Evolutionary conservation across 1,140 invertebrate genomes (phyloP).

Genomic region (Drosophila ananassae): DNA sequence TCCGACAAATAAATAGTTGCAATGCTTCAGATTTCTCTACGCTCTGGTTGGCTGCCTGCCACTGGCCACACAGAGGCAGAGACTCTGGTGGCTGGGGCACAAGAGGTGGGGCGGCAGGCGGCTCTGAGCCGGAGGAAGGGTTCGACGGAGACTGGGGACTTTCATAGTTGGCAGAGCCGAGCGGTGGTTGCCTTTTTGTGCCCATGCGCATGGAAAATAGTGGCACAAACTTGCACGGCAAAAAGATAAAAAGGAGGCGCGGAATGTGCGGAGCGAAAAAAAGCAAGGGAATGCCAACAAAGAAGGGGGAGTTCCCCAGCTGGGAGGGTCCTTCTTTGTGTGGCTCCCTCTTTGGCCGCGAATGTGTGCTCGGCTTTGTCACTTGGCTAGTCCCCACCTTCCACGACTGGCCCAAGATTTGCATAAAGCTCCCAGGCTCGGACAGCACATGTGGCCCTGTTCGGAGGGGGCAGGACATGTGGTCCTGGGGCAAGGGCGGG

Average conservation of each 20-base stretch:
- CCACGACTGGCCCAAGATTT: conserved; percentile 52
- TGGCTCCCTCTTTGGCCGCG: conserved; percentile 20
- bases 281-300: conserved; percentile 45
- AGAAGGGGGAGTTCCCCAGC: conserved; percentile 32
- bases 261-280: conserved; percentile 41
- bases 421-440: conserved; percentile 56
- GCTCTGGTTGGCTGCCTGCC: conserved; percentile 77
- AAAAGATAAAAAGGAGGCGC: conserved; percentile 42
- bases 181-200: conserved; percentile 73
- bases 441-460: conserved; percentile 34
- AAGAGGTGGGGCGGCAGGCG: conserved; percentile 1
- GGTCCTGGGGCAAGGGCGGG: background rate
- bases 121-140: background rate
- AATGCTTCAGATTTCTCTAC: conserved; percentile 76
- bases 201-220: conserved; percentile 82
- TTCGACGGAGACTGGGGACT: conserved; percentile 23
- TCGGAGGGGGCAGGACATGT: background rate
- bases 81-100: conserved; percentile 8
- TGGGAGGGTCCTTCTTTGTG: conserved; percentile 33
- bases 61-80: conserved; percentile 47
- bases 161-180: conserved; percentile 37
- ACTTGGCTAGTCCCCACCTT: conserved; percentile 45
- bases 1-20: conserved; percentile 75
- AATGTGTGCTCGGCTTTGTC: conserved; percentile 41
- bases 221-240: conserved; percentile 72